phyloP scores from a whole-genome alignment of 2,113 vertebrate species.

The Callionymus lyra region DNA sequence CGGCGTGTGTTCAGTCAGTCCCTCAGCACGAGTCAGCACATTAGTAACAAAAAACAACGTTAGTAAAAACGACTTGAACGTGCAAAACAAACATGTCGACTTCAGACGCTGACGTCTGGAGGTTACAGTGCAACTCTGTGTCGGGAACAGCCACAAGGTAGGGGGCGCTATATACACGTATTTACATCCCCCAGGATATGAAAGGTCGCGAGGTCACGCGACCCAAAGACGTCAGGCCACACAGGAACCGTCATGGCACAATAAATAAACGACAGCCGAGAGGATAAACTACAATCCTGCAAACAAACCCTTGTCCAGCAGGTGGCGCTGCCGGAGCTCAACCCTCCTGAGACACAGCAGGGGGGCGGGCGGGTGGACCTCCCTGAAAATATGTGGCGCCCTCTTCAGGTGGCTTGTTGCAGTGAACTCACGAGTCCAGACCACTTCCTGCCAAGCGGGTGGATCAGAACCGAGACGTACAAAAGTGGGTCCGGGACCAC shows the following conservation, averaged over 20 bases:
- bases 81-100: slow-evolving; percentile 42
- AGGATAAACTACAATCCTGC: slow-evolving; percentile 34
- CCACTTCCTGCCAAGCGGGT: no score
- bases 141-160: slow-evolving; percentile 34
- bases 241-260: slow-evolving; percentile 43
- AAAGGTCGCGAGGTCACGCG: slow-evolving; percentile 38
- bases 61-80: slow-evolving; percentile 53
- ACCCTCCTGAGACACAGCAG: slow-evolving; percentile 19
- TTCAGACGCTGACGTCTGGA: slow-evolving; percentile 24
- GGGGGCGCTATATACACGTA: slow-evolving; percentile 62
- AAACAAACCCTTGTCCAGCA: no score
- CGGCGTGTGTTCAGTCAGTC: slow-evolving; percentile 35
- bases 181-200: slow-evolving; percentile 65
- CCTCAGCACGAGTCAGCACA: slow-evolving; percentile 41
- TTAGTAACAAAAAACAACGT: slow-evolving; percentile 47
- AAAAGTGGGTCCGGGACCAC: no score
- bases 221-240: slow-evolving; percentile 22
- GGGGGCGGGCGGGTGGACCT: slow-evolving; percentile 9
- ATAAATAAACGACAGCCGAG: slow-evolving; percentile 42
- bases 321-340: slow-evolving; percentile 13
- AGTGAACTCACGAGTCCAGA: slow-evolving; percentile 9
- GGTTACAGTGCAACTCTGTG: slow-evolving; percentile 69
- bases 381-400: slow-evolving; percentile 3
- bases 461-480: no score
- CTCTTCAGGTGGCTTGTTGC: slow-evolving; percentile 10